Evolutionary conservation across 1,140 invertebrate species (phyloP), one percentile per base, ranked within the genome.

Genomic region (Apis florea): DNA sequence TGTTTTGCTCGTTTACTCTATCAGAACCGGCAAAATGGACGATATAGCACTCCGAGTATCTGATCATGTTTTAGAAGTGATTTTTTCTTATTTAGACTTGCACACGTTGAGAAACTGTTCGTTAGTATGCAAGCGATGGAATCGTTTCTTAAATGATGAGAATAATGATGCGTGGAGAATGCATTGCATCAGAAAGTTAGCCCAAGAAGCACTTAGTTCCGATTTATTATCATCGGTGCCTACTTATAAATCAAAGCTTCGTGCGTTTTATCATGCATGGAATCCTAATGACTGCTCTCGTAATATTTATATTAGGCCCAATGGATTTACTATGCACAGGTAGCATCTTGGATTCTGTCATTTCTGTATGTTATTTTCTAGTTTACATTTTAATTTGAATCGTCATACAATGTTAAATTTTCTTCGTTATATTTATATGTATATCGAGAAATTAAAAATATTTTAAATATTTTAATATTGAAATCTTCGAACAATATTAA

Each of bases 301-400:
- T 90, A 99, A 99, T 94, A 97, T 99, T 92, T 99, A 98, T 92
- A 97, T 99, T 72, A 99, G 99, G 95, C 96, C 97, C 31, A 99
- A 99, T 95, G 98, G 98, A 72, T 99, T 99, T 92, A 99, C 98
- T 12, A 94, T 99, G 85, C 98, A 99, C 94, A 96, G 98, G 94
- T 93, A 93, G 61, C 63, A 24, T 6, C 31, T 49, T 47, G 9
- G 26, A 54, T 69, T 59, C 64, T 53, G 47, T 79, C 58, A 71
- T 83, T 56, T 59, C 24, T 24, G 61, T 17, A 31, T 40, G 11
- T 51, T 13, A 21, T 56, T 66, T 66, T 17, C 9, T 15, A 3
- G 12, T 9, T 26, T 63, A 15, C 40, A 17, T 5, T 67, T 11
- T 19, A 4, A 54, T 31, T 12, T 5, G 26, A 19, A 31, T 53